Conservation (phyloP, 2,113 vertebrate species). For the Onychostruthus taczanowskii region DNA sequence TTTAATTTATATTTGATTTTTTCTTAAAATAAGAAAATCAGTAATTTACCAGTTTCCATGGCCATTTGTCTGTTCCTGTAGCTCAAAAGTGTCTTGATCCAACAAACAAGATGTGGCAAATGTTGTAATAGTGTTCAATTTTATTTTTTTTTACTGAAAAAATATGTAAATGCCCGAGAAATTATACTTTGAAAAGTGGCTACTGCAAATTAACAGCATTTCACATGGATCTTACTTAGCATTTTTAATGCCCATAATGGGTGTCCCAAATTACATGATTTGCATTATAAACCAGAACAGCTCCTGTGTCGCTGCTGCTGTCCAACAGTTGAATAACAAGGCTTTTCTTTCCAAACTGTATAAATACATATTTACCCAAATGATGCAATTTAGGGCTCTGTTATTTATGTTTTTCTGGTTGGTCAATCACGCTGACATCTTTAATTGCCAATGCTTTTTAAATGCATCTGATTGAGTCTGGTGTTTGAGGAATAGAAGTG, state of each 20-base stretch:
- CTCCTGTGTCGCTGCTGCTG: constrained; percentile 51
- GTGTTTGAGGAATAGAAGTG: neutral
- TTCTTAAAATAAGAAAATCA: neutral
- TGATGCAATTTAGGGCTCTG: constrained; percentile 25
- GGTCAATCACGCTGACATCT: neutral
- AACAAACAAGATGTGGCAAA: constrained; percentile 28
- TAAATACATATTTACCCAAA: constrained; percentile 61
- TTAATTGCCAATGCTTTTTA: neutral
- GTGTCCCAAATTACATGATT: constrained; percentile 69
- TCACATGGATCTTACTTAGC: constrained; percentile 65
- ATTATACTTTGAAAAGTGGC: constrained; percentile 66
- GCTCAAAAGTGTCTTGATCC: constrained; percentile 18
- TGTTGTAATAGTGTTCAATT: constrained; percentile 44
- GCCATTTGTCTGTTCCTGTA: neutral
- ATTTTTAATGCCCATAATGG: constrained; percentile 70
- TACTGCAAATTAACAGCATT: constrained; percentile 63
- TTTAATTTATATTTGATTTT: neutral
- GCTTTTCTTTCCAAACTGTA: constrained; percentile 61
- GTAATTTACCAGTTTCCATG: neutral
- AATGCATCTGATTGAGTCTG: neutral
- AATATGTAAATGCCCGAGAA: constrained; percentile 62
- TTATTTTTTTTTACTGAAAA: constrained; percentile 33
- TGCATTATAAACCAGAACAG: constrained; percentile 67
- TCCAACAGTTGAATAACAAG: constrained; percentile 56
- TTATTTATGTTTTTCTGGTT: constrained; percentile 29